Percentiles rank a stretch among this genome's conserved stretches.
phyloP scores from a whole-genome alignment of 1,140 invertebrate species.

The Rhopalosiphum padi region DNA sequence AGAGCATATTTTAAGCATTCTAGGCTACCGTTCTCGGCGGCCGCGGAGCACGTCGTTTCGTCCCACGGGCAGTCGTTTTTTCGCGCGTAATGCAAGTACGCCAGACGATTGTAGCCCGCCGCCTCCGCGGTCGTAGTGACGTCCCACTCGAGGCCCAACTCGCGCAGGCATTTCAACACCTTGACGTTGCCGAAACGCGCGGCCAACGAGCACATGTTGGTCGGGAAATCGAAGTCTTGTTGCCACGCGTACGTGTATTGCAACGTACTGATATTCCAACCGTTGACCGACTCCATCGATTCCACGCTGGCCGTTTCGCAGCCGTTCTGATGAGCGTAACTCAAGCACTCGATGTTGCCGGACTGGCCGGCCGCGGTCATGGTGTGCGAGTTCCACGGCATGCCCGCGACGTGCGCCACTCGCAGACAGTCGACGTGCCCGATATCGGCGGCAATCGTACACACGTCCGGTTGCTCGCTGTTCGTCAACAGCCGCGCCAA shows the following conservation, averaged over 20 bases:
- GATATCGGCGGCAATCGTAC: rapidly evolving
- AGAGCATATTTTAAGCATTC: not conserved
- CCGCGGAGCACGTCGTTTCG: not conserved
- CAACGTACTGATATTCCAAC: not conserved
- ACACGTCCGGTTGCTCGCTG: not conserved
- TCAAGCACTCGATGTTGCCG: not conserved
- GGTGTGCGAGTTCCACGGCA: too few species aligned
- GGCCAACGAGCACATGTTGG: not conserved
- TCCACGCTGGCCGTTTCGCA: not conserved
- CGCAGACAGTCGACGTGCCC: not conserved
- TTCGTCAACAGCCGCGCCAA: not conserved
- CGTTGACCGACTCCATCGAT: too few species aligned
- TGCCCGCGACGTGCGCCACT: not conserved
- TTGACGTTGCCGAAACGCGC: not conserved
- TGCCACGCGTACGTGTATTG: rapidly evolving
- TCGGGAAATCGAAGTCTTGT: not conserved
- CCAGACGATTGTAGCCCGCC: not conserved
- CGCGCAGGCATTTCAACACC: not conserved
- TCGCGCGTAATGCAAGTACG: not conserved
- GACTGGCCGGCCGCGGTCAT: rapidly evolving
- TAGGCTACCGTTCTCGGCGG: rapidly evolving
- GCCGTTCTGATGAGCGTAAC: not conserved
- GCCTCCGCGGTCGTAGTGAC: not conserved
- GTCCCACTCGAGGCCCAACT: not conserved
- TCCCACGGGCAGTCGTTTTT: not conserved